Evolutionary conservation across 2,797 vertebrate genomes (phyloP), one percentile per base, ranked within the genome.

Genomic region (Clarias platycephalus): DNA sequence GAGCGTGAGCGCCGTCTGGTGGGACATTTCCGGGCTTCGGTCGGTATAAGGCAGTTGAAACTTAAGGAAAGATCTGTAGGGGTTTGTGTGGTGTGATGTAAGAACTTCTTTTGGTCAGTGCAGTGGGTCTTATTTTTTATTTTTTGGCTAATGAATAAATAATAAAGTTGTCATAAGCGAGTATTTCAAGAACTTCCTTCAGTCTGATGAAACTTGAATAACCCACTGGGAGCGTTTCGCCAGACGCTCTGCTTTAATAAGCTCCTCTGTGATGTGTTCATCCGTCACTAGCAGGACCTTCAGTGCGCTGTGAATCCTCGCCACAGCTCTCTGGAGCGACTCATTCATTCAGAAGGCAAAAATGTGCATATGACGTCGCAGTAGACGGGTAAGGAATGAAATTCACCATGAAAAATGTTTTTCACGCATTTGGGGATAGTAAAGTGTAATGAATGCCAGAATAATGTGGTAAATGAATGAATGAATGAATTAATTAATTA

Each of bases 1-100:
- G 82, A 81, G 71, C 81, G 80, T 40, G 80, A 87, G 90, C 88
- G 90, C 90, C 88, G 80, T 83, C 90, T 88, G 87, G 84, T 82
- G 90, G 81, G 24, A 22, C 28, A 84, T 83, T 77, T 80, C 49
- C 58, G 7, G 68, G 13, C 26, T 37, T 37, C 18, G 22, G 80
- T 58, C 24, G 53, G 62, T 18, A 15, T 58, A 37, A 77, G 58
- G 18, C 62, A 53, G 40, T 44, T 4, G 22, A 0, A 44, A 64
- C 37, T 34, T 62, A 28, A 57, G 24, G 18, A 55, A 22, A 18
- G 9, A n/a, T n/a, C 10, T 79, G 37, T 26, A 18, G 0, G 28
- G 58, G 28, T 20, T 77, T 60, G 34, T 34, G 31, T 1, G 2
- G 6, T 28, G 9, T 55, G 44, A 28, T 62, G 57, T 20, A 20